phyloP scores from a whole-genome alignment of 2,797 vertebrate species.

The Cynodonichthys magdalenae region DNA sequence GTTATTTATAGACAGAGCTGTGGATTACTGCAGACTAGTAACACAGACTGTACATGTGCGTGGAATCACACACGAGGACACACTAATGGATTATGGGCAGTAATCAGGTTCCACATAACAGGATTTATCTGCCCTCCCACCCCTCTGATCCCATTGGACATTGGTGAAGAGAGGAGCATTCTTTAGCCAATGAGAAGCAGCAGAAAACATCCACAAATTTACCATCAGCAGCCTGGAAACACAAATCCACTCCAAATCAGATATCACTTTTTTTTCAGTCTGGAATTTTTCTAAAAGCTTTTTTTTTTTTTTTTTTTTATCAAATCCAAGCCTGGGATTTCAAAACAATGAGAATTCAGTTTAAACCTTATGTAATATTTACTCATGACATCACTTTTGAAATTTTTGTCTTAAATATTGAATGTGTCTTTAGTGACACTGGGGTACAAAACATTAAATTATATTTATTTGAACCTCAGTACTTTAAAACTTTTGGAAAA shows the following conservation, averaged over 20 bases:
- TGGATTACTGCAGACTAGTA: constrained; percentile 67
- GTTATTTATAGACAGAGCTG: constrained; percentile 75
- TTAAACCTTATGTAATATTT: constrained; percentile 16
- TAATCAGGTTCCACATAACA: constrained; percentile 82
- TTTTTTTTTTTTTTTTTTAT: neutral
- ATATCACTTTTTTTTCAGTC: neutral
- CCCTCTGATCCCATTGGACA: constrained; percentile 57
- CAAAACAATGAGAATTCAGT: neutral
- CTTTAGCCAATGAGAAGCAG: constrained; percentile 47
- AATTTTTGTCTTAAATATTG: neutral
- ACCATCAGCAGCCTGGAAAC: constrained; percentile 2
- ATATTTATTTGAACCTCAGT: too few relatives aligned
- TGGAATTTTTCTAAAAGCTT: neutral
- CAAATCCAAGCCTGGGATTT: neutral
- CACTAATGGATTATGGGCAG: constrained; percentile 73
- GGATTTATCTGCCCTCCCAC: constrained; percentile 65
- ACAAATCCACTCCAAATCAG: constrained; percentile 16
- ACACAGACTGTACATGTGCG: constrained; percentile 41
- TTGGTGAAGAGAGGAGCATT: constrained; percentile 46
- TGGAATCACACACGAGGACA: constrained; percentile 28
- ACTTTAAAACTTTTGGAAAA: too few relatives aligned
- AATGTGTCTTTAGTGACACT: neutral
- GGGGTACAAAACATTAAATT: too few relatives aligned
- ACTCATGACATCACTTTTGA: neutral
- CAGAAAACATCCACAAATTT: constrained; percentile 22